Percentiles rank a stretch among this genome's conserved stretches.
Conservation (phyloP, 2,113 vertebrate species). For the Pseudopodoces humilis region DNA sequence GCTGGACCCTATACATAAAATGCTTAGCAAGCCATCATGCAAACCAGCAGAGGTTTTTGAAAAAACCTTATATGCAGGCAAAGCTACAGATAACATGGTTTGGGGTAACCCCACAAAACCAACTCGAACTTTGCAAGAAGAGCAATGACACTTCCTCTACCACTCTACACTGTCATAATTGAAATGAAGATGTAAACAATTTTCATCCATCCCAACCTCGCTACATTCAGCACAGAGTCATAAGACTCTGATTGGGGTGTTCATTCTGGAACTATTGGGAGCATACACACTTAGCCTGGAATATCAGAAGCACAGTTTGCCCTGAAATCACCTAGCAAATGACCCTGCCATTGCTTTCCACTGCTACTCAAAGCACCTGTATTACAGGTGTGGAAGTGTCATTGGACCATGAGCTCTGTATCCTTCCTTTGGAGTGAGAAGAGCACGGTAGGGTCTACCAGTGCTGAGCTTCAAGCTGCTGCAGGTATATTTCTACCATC, state of each 20-base stretch:
- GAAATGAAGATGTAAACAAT: neutral
- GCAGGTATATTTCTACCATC: constrained; percentile 1
- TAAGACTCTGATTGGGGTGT: neutral
- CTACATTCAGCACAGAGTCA: neutral
- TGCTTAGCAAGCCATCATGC: neutral
- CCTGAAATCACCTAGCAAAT: neutral
- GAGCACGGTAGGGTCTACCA: neutral
- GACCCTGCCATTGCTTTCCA: neutral
- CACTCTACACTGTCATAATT: neutral
- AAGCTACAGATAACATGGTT: neutral
- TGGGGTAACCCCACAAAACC: neutral
- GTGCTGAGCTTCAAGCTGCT: neutral
- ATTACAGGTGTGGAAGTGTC: neutral
- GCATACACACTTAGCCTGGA: neutral
- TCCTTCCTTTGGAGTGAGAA: neutral
- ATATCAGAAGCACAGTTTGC: neutral
- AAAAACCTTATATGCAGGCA: neutral
- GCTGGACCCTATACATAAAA: constrained; percentile 11
- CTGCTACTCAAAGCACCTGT: neutral
- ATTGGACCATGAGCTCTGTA: neutral
- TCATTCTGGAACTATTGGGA: neutral
- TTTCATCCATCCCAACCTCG: neutral
- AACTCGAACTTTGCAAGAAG: neutral
- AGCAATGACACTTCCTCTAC: neutral
- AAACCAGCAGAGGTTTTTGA: neutral